Conservation (phyloP, 2,888 invertebrate species). For the Drosophila demipolita region DNA sequence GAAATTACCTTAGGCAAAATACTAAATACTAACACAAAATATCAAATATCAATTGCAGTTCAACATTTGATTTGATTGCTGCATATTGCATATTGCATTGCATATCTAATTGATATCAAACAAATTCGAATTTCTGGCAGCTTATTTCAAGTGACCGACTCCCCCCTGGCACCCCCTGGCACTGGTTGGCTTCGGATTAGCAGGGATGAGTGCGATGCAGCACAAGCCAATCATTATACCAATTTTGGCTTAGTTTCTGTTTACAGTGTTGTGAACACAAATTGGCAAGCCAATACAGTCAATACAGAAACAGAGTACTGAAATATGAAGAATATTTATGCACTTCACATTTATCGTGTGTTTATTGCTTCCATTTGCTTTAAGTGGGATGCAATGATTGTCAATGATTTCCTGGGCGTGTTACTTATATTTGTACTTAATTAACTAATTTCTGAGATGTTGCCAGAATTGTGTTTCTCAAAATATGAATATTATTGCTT, state of each 20-base stretch:
- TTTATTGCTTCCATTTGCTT: not conserved
- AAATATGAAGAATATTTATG: not conserved
- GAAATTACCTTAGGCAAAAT: slow-evolving; percentile 10
- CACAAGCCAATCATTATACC: not conserved
- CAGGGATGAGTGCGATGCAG: not conserved
- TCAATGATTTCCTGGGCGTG: not conserved
- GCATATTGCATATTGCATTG: slow-evolving; percentile 31
- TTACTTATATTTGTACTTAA: not conserved
- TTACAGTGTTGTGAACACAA: not conserved
- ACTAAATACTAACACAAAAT: slow-evolving; percentile 24
- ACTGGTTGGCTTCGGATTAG: not conserved
- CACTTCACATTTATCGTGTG: not conserved
- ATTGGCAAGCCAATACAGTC: not conserved
- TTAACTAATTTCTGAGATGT: not conserved
- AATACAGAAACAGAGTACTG: not conserved
- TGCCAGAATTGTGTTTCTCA: not conserved
- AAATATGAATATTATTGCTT: not conserved
- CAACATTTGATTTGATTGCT: slow-evolving; percentile 54
- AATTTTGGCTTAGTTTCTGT: not conserved
- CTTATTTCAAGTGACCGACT: slow-evolving; percentile 11
- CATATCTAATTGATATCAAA: slow-evolving; percentile 33
- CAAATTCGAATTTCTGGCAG: slow-evolving; percentile 41
- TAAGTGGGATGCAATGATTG: not conserved
- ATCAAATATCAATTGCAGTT: slow-evolving; percentile 52
- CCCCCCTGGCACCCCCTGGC: not conserved